These are phyloP conservation scores for Cheilosia impressa DNA, from an alignment of 2,888 invertebrate species.

Conservation along the genomic window DNA sequence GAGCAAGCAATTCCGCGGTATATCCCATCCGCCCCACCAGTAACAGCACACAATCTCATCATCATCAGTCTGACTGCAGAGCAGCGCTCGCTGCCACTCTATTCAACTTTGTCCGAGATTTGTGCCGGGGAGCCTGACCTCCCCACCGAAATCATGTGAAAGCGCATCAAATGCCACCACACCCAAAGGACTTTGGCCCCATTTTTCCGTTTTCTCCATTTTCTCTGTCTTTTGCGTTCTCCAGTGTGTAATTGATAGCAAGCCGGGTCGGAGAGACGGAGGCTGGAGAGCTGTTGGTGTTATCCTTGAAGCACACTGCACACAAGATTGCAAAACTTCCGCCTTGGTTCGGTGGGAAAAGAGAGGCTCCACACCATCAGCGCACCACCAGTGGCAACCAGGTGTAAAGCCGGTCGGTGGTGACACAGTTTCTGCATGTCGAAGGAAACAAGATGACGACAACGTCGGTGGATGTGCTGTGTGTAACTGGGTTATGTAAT, in stretches of 20 bases:
- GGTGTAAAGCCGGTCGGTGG: constrained; percentile 59
- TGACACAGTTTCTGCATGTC: constrained; percentile 64
- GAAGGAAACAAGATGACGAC: constrained; percentile 32
- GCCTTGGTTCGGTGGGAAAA: constrained; percentile 37
- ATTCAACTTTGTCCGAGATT: constrained; percentile 66
- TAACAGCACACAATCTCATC: constrained; percentile 39
- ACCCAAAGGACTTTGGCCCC: constrained; percentile 57
- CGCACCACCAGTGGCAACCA: constrained; percentile 51
- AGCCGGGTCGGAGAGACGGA: constrained; percentile 27
- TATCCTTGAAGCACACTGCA: constrained; percentile 66
- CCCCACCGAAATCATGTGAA: constrained; percentile 15
- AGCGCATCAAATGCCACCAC: constrained; percentile 15
- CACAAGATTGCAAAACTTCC: constrained; percentile 68
- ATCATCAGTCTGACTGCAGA: constrained; percentile 51
- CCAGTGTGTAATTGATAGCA: constrained; percentile 64
- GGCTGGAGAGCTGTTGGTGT: constrained; percentile 15
- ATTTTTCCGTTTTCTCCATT: constrained; percentile 37
- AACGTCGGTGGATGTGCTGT: background rate
- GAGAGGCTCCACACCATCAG: background rate
- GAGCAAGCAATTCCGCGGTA: constrained; percentile 34
- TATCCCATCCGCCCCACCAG: constrained; percentile 20
- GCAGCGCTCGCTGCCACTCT: constrained; percentile 4
- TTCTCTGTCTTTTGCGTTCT: constrained; percentile 20
- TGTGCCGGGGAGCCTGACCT: constrained; percentile 32
- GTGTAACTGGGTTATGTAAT: constrained; percentile 69